Evolutionary conservation across 2,797 vertebrate genomes (phyloP).

Genomic region (Lepidocolaptes lacrymiger): DNA sequence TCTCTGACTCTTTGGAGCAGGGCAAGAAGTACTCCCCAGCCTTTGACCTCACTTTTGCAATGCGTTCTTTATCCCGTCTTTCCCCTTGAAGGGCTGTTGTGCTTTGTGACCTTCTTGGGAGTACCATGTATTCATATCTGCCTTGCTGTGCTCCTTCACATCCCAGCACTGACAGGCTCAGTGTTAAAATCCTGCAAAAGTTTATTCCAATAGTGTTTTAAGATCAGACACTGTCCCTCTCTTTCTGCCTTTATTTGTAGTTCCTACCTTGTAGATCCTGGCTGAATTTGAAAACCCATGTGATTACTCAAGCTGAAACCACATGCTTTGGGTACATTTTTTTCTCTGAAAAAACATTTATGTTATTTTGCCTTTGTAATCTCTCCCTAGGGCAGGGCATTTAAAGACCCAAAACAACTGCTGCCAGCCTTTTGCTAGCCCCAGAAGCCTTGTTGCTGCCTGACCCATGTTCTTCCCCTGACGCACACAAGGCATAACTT

Average conservation of each 20-base stretch:
- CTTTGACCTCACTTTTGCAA: neutral
- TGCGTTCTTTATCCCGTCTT: accelerated
- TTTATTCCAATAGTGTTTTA: neutral
- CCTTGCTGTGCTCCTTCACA: accelerated
- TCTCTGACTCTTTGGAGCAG: neutral
- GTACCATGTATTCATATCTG: neutral
- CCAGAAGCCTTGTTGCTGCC: neutral
- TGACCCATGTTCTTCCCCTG: accelerated
- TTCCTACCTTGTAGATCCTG: neutral
- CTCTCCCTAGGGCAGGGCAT: neutral
- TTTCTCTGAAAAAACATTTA: neutral
- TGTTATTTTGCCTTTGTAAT: neutral
- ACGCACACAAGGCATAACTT: neutral
- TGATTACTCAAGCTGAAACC: neutral
- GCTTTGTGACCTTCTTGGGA: neutral
- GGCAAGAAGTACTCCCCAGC: neutral
- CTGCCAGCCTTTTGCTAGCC: neutral
- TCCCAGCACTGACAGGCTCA: accelerated
- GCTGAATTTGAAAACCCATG: neutral
- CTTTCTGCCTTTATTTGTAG: neutral
- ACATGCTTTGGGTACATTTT: accelerated
- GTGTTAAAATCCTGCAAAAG: neutral
- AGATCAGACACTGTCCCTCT: neutral
- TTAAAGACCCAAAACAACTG: neutral
- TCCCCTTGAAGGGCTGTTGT: neutral